Base-by-base conservation (phyloP, 2,797 vertebrate species). In the Chelon auratus region DNA sequence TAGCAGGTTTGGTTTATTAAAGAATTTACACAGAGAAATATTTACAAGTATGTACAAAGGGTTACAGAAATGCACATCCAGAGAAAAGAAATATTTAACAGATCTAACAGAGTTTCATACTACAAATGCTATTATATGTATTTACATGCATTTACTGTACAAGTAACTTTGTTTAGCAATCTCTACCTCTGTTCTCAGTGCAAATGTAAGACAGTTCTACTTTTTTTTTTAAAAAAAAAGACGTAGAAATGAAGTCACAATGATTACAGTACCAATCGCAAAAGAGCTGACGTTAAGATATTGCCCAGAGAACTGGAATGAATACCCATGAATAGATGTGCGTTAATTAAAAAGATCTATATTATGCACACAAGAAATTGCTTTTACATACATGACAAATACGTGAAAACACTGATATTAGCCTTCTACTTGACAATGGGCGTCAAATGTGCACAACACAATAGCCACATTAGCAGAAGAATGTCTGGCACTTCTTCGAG, bases 21-120 rank as follows among this genome's bases (percentile, higher is more conserved):
- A 87, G 84, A 78, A 87, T 83, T 53, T 78, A 74, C 68, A 89
- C 65, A 72, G 20, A 54, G 37, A 73, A 13, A 59, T 88, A 92
- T 93, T 85, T 90, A 93, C 90, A 93, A 42, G 53, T 91, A 82
- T 90, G 36, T 90, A 85, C 83, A 91, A 65, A 60, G 26, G 37
- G 72, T 70, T 64, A 68, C 50, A 87, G 4, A 79, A 77, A 86
- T 58, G 15, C 33, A 67, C n/a, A 60, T 71, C 48, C n/a, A 65
- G 10, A 59, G 11, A 11, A 75, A 78, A 76, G 4, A 88, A 78
- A 78, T 60, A 64, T 53, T 81, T 43, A 77, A 51, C 24, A 26
- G 24, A 4, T 26, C 59, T 37, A 66, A 43, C 53, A 76, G 64
- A 17, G 47, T 68, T 72, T 9, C 50, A 33, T 36, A 68, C 68